Evolutionary conservation across 2,797 vertebrate genomes (phyloP), one percentile per base, ranked within the genome.

Genomic region (Myotis myotis): DNA sequence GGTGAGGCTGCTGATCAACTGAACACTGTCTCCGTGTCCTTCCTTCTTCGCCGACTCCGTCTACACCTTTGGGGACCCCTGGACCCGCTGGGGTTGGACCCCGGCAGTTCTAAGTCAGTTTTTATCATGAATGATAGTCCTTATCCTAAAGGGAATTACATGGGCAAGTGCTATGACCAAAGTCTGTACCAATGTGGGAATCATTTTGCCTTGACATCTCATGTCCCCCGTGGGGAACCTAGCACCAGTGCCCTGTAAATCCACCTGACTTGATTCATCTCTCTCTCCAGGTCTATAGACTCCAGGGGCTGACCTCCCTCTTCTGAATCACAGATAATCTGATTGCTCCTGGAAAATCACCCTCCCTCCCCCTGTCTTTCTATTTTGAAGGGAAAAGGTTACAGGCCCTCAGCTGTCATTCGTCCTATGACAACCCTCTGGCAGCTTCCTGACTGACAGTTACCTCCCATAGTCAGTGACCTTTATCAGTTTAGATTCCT

Each of bases 401-500:
- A 82, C 1, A 47, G 80, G 41, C 44, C 33, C 87, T 93, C 20
- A 64, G 72, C 84, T 96, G 87, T 60, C 90, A 93, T 41, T 94
- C 93, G 88, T 74, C 33, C 12, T 41, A 2, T 85, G 81, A 91
- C 84, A 92, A 47, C 1, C 11, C 10, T 71, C 87, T 81, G 79
- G 82, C 66, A 76, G 93, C 81, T 83, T 95, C 60, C 30, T 0
- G 20, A 15, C 38, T 95, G 70, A 92, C 94, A 94, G 49, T 66
- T 0, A 0, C n/a, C 68, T 97, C 44, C 60, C 91, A 94, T 53
- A 83, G 55, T 15, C 76, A 36, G 94, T 74, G 11, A 95, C 84
- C 91, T 96, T 97, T 87, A 84, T 97, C 96, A 96, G 60, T 8
- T 64, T 95, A 64, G 76, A 94, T 83, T 88, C 71, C 94, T 71